Evolutionary conservation across 2,888 invertebrate genomes (phyloP).

Genomic region (Drosophila tanythrix): DNA sequence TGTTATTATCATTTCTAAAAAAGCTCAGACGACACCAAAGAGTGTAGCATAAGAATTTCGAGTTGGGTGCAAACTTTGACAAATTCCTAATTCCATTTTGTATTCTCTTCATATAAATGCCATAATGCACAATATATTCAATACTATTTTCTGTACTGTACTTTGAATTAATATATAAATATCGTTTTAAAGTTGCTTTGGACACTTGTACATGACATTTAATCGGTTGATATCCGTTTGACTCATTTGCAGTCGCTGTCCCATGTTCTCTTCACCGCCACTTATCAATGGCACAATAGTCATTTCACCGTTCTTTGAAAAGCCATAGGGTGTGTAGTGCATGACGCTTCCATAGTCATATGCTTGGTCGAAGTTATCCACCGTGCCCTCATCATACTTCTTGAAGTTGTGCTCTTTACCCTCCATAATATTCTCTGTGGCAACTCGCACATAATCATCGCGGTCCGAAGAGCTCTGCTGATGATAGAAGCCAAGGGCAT

Average conservation of each 20-base stretch:
- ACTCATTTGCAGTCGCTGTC: conserved; percentile 50
- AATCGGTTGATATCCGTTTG: conserved; percentile 58
- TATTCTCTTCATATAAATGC: not conserved
- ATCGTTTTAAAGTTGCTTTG: conserved; percentile 4
- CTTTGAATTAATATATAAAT: not conserved
- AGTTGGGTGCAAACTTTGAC: not conserved
- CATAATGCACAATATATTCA: not conserved
- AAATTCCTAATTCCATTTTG: not conserved
- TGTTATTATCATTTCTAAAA: not conserved
- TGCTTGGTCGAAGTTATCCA: conserved; percentile 87
- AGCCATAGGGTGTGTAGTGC: conserved; percentile 91
- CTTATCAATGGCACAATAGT: conserved; percentile 87
- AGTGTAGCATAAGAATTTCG: not conserved
- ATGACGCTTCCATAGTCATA: conserved; percentile 92
- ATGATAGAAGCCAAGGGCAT: conserved; percentile 91
- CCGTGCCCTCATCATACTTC: conserved; percentile 86
- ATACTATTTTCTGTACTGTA: not conserved
- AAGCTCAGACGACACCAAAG: too few relatives aligned
- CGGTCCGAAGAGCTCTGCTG: conserved; percentile 90
- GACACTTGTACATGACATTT: conserved; percentile 61
- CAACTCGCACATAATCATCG: conserved; percentile 88
- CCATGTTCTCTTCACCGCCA: conserved; percentile 54
- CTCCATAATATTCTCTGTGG: conserved; percentile 82
- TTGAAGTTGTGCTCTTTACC: conserved; percentile 89
- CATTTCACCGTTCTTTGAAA: conserved; percentile 88